Base-by-base conservation (phyloP, 1,140 invertebrate genomes). In the Sycobia sp. region DNA sequence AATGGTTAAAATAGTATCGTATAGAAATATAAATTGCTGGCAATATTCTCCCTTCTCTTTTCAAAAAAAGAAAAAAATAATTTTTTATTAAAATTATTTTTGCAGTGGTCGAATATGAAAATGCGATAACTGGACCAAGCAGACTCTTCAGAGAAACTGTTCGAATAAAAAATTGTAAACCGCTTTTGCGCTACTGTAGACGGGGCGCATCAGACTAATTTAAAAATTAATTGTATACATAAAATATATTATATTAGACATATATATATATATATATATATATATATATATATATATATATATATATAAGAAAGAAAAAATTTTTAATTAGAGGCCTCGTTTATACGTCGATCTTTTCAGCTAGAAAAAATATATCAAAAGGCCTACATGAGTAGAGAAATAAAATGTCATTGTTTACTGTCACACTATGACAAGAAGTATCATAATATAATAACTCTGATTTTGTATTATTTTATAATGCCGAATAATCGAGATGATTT, bases 381-480 rank as follows among this genome's bases (percentile, higher is more conserved):
- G 68, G 60, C 66, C 66, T 68, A 66, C 34, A 18, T 25, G 36
- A 41, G 4, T 14, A 29, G 8, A 39, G 23, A 27, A 50, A 50
- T 34, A 39, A 46, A 11, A 32, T 32, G 27, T 10, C 14, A 46
- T 32, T 46, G 23, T 53, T 65, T 50, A 54, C 18, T 38, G 41
- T 18, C 43, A 43, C 49, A 43, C 44, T 69, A 47, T 46, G 7
- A 23, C 47, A 62, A 8, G 32, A 44, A 32, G 34, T 61, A n/a
- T n/a, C n/a, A n/a, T n/a, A n/a, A n/a, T n/a, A n/a, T n/a, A n/a
- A 66, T 57, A 76, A 76, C 69, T 76, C 72, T 73, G 69, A 74
- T 68, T 72, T 69, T 73, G 27, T 76, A 73, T 68, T 67, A 65
- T 68, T 51, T 64, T 57, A 50, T 41, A 53, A 58, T 49, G 41